Conservation (phyloP, 2,888 invertebrate species). For the Scaptomyza parva region DNA sequence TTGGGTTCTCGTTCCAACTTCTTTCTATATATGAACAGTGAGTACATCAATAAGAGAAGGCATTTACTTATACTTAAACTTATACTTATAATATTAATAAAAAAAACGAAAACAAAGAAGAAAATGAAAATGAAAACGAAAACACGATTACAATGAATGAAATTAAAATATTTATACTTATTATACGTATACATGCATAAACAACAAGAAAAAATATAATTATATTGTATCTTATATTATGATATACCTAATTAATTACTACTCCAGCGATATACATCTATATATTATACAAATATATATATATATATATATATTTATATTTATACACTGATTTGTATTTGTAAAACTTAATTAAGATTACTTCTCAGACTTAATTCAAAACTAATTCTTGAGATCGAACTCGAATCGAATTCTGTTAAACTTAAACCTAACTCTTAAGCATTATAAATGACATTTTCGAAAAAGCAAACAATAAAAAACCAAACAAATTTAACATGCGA, state of each 20-base stretch:
- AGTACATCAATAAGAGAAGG: conserved; percentile 51
- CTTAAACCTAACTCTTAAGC: conserved; percentile 62
- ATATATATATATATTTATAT: conserved; percentile 53
- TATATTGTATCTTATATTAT: conserved; percentile 39
- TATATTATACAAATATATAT: conserved; percentile 2
- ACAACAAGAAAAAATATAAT: conserved; percentile 26
- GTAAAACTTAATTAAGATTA: conserved; percentile 76
- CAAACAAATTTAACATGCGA: conserved; percentile 47
- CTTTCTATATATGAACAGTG: conserved; percentile 23
- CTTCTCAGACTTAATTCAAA: conserved; percentile 75
- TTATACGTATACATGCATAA: conserved; percentile 47
- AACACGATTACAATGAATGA: conserved; percentile 17
- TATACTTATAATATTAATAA: conserved; percentile 36
- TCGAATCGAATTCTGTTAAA: conserved; percentile 73
- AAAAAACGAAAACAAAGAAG: not conserved
- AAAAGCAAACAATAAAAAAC: conserved; percentile 57
- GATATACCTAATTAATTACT: conserved; percentile 53
- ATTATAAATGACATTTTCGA: conserved; percentile 68
- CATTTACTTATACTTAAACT: conserved; percentile 63
- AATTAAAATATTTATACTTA: conserved; percentile 52
- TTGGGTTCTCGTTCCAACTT: conserved; percentile 11
- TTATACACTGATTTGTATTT: conserved; percentile 78
- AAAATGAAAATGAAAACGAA: too few relatives aligned
- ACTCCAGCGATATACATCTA: conserved; percentile 50
- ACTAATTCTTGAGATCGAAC: conserved; percentile 62